A percentile compares a stretch with the other conserved stretches of the same genome.
Conservation (phyloP, 2,113 vertebrate genomes). For the Isichthys henryi region DNA sequence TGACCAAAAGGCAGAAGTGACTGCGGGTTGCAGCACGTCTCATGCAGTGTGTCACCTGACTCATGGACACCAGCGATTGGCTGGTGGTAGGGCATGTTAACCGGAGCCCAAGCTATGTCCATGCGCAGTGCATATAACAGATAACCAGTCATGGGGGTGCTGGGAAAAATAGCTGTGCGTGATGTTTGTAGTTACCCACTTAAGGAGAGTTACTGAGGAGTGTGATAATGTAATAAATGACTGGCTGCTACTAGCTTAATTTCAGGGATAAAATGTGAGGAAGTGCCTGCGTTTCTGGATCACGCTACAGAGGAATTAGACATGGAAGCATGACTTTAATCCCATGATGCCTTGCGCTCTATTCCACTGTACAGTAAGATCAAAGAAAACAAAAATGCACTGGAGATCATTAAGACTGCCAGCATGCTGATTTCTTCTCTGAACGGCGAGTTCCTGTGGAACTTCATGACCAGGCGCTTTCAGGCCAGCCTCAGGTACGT, state of each 20-base stretch:
- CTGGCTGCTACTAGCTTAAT: not conserved
- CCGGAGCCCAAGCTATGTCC: not conserved
- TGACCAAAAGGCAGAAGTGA: not conserved
- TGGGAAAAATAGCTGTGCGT: not conserved
- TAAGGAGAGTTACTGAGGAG: not conserved
- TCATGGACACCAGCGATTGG: not conserved
- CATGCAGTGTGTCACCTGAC: not conserved
- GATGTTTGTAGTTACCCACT: not conserved
- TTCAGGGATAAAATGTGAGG: not conserved
- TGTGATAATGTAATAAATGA: not conserved
- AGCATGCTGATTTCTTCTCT: constrained; percentile 86
- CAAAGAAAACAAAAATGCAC: constrained; percentile 85
- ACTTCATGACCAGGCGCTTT: constrained; percentile 82
- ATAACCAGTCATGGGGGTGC: too few relatives aligned
- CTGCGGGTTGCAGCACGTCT: not conserved
- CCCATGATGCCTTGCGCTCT: not conserved
- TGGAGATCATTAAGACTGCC: constrained; percentile 88
- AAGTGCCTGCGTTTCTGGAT: not conserved
- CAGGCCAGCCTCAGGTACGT: constrained; percentile 78
- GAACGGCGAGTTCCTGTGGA: constrained; percentile 88
- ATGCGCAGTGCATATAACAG: not conserved
- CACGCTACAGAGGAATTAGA: not conserved
- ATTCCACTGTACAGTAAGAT: constrained; percentile 64
- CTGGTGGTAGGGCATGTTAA: not conserved
- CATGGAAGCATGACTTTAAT: not conserved